phyloP scores from a whole-genome alignment of 1,140 invertebrate genomes.

The Pseudachorutes palmiensis region DNA sequence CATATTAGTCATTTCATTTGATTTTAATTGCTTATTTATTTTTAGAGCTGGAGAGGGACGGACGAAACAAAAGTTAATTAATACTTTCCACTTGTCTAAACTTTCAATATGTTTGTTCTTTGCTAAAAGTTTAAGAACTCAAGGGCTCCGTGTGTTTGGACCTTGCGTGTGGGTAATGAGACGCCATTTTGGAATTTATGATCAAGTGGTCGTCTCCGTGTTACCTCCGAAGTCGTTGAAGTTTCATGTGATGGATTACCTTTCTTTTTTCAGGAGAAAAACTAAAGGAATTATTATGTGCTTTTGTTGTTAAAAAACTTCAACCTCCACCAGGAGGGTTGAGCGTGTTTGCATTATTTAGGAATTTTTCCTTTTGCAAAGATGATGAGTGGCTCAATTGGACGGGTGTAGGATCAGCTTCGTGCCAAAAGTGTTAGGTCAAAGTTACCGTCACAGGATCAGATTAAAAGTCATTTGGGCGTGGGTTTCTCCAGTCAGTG shows the following conservation, averaged over 20 bases:
- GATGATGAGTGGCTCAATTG: too few species aligned
- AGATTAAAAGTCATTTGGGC: too few species aligned
- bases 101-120: background rate
- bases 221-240: conserved; percentile 12
- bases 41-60: background rate
- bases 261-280: background rate
- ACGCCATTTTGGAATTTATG: conserved; percentile 12
- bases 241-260: conserved; percentile 5
- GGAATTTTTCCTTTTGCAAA: too few species aligned
- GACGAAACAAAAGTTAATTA: background rate
- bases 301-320: too few species aligned
- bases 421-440: too few species aligned
- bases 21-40: conserved; percentile 11
- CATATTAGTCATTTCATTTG: conserved; percentile 2
- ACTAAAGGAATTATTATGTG: too few species aligned
- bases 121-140: background rate
- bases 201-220: conserved; percentile 3
- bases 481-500: too few species aligned
- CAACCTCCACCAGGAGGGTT: too few species aligned
- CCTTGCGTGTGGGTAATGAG: conserved; percentile 10
- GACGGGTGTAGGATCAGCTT: too few species aligned
- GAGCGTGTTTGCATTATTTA: too few species aligned
- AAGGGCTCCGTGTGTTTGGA: background rate
- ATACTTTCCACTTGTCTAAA: background rate
- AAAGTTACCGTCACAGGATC: too few species aligned